Conservation (phyloP, 35 echinoderm and acorn worm genomes). For the Ptychodera flava region DNA sequence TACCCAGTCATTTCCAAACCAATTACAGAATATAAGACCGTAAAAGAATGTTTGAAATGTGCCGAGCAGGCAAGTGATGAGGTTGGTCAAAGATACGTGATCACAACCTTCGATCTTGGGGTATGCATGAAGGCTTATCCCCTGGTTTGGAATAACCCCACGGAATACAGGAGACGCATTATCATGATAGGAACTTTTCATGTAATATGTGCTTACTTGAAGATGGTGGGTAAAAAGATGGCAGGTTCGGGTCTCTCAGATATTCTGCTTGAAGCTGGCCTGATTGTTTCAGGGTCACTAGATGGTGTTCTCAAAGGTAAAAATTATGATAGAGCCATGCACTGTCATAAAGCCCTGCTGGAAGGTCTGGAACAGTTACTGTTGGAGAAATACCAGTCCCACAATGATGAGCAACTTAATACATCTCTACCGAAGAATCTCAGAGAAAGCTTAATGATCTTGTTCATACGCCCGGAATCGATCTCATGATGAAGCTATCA, state of each 20-base stretch:
- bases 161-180: conserved; percentile 38
- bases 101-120: conserved; percentile 65
- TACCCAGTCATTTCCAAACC: conserved; percentile 63
- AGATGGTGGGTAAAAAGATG: conserved; percentile 67
- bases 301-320: neutral
- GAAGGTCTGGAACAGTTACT: neutral
- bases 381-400: neutral
- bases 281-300: conserved; percentile 15
- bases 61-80: conserved; percentile 46
- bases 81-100: conserved; percentile 61
- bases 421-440: too few relatives aligned
- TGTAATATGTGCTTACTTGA: conserved; percentile 38
- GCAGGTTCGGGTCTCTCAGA: conserved; percentile 28
- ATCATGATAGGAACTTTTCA: conserved; percentile 57
- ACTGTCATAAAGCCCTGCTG: neutral
- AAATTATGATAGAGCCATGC: neutral
- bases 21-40: conserved; percentile 47
- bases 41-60: conserved; percentile 25
- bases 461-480: neutral
- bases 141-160: conserved; percentile 41
- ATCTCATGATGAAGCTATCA: neutral
- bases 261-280: conserved; percentile 2
- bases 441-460: too few relatives aligned
- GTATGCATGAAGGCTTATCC: conserved; percentile 75
- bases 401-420: neutral